Evolutionary conservation across 1,140 invertebrate species (phyloP), one percentile per base, ranked within the genome.

Genomic region (Limonius californicus): DNA sequence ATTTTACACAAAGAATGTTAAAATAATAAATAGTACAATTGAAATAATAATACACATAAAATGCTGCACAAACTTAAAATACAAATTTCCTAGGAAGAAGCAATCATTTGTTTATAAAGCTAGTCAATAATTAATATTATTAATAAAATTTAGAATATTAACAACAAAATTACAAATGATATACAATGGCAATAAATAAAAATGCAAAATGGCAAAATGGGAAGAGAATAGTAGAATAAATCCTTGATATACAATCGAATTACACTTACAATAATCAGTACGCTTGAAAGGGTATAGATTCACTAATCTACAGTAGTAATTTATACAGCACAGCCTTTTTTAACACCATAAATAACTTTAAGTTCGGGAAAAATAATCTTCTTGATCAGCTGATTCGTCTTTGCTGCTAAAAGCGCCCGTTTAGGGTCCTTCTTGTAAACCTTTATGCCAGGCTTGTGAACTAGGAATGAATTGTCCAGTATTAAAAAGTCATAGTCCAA

Each of bases 401-500:
- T 89, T 12, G 82, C 83, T 1, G 89, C 89, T 23, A 93, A 78
- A 67, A 86, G 81, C 19, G 89, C 89, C 19, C 91, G 77, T 60
- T 87, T 86, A 12, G 85, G 79, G 71, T 93, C 89, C 72, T 88
- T 89, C 70, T 87, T 88, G 70, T 86, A 85, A 20, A 87, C 83
- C 73, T 94, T 94, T 54, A 94, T 92, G 15, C 91, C 91, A 0
- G 92, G 92, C 62, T 90, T 87, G 76, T 95, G 92, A 2, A 92
- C 89, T 11, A 95, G 80, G 75, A 94, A 95, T 6, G 89, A 91
- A 74, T 94, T 94, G 77, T 95, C 90, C 67, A 95, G 72, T 67
- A 94, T 94, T 74, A 93, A 85, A 74, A 95, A 94, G 70, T 94
- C 91, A 72, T 94, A 95, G 76, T 94, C 88, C 70, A 91, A 78